Conservation (phyloP, 1,140 invertebrate species). For the Trichoplusia ni region DNA sequence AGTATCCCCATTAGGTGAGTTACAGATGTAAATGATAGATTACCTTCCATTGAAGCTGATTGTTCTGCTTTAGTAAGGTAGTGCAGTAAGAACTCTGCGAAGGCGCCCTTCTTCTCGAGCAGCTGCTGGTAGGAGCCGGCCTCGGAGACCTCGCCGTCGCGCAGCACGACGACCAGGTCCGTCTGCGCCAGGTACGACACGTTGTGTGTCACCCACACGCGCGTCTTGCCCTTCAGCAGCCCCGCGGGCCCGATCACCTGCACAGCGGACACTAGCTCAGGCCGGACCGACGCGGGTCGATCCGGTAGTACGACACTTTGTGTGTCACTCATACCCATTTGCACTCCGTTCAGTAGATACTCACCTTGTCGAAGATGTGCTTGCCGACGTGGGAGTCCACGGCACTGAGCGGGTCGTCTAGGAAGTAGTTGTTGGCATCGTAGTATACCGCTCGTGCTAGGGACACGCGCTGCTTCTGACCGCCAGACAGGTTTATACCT, state of each 20-base stretch:
- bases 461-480: conserved; percentile 98
- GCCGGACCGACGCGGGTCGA: conserved; percentile 64
- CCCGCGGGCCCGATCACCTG: conserved; percentile 92
- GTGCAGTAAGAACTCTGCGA: conserved; percentile 91
- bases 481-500: conserved; percentile 97
- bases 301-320: conserved; percentile 88
- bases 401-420: conserved; percentile 98
- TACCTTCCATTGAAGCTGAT: too few relatives aligned
- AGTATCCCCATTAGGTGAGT: too few relatives aligned
- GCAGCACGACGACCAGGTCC: conserved; percentile 93
- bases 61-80: too few relatives aligned
- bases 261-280: not conserved
- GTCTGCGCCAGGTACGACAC: conserved; percentile 94
- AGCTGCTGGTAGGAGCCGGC: conserved; percentile 92
- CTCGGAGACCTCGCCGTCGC: conserved; percentile 92
- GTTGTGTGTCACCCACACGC: conserved; percentile 94
- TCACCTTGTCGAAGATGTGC: conserved; percentile 96
- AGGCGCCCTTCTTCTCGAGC: conserved; percentile 90
- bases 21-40: not conserved
- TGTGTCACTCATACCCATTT: conserved; percentile 96
- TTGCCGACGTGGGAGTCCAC: conserved; percentile 97
- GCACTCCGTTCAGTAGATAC: too few relatives aligned
- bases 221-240: conserved; percentile 89
- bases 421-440: conserved; percentile 93
- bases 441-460: conserved; percentile 96